These are phyloP conservation scores for Lycophotia porphyrea DNA, from an alignment of 2,888 invertebrate genomes.

Conservation along the genomic window DNA sequence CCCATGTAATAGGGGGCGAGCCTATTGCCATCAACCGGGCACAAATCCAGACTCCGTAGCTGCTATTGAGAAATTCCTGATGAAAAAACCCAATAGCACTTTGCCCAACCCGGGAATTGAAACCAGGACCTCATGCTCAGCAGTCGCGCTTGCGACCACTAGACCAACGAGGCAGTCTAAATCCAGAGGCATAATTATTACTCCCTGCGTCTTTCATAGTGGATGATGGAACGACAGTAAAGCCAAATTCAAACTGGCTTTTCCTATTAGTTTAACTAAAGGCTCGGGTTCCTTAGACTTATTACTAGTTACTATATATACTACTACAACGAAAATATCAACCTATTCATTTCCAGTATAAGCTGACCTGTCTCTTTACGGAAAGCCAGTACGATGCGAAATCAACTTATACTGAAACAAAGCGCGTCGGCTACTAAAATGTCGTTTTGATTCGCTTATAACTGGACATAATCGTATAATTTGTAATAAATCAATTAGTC, in stretches of 20 bases:
- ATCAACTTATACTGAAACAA: not conserved
- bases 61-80: too few species aligned
- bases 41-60: too few species aligned
- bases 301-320: too few species aligned
- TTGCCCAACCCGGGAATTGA: too few species aligned
- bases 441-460: conserved; percentile 33
- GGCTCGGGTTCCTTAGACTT: not conserved
- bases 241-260: not conserved
- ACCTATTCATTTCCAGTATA: not conserved
- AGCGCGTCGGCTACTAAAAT: not conserved
- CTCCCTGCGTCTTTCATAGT: not conserved
- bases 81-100: too few species aligned
- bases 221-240: not conserved
- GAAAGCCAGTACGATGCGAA: not conserved
- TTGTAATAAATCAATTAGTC: conserved; percentile 53
- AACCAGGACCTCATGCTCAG: too few species aligned
- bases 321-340: not conserved
- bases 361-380: not conserved
- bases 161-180: too few species aligned
- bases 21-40: too few species aligned
- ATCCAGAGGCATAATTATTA: not conserved
- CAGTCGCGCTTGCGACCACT: too few species aligned
- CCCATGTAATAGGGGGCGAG: too few species aligned
- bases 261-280: not conserved
- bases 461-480: conserved; percentile 32